Evolutionary conservation across 2,888 invertebrate genomes (phyloP).

Genomic region (Fissipunctia ypsillon): DNA sequence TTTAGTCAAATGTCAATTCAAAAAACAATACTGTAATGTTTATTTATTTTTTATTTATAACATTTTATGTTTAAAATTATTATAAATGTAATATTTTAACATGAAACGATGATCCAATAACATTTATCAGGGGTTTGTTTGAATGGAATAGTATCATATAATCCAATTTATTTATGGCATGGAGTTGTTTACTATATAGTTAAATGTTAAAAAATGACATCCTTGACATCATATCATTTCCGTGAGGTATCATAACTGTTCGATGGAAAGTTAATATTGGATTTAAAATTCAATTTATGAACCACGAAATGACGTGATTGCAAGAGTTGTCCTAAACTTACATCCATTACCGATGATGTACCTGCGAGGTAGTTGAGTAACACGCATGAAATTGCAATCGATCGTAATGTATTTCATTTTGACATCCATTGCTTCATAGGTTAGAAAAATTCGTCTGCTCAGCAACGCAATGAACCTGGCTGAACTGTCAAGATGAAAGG

Average conservation of each 20-base stretch:
- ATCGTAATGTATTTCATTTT: background rate
- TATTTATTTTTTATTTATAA: background rate
- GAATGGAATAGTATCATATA: background rate
- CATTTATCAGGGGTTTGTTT: no score
- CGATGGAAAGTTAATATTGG: background rate
- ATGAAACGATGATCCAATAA: background rate
- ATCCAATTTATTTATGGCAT: background rate
- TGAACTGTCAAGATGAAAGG: background rate
- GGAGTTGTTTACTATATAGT: background rate
- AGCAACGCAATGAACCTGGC: background rate
- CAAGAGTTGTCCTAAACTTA: background rate
- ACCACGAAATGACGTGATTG: constrained; percentile 2
- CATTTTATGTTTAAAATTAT: background rate
- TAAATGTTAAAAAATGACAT: background rate
- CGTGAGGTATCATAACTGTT: background rate
- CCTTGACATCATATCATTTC: constrained; percentile 20
- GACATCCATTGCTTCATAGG: background rate
- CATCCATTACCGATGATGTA: background rate
- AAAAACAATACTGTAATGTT: background rate
- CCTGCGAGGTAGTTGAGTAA: background rate
- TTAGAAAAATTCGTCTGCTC: background rate
- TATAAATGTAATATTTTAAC: background rate
- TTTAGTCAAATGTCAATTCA: constrained; percentile 18
- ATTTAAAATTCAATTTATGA: background rate
- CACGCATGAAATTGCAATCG: background rate